Evolutionary conservation across 2,888 invertebrate species (phyloP), one percentile per base, ranked within the genome.

Genomic region (Coenonympha glycerion): DNA sequence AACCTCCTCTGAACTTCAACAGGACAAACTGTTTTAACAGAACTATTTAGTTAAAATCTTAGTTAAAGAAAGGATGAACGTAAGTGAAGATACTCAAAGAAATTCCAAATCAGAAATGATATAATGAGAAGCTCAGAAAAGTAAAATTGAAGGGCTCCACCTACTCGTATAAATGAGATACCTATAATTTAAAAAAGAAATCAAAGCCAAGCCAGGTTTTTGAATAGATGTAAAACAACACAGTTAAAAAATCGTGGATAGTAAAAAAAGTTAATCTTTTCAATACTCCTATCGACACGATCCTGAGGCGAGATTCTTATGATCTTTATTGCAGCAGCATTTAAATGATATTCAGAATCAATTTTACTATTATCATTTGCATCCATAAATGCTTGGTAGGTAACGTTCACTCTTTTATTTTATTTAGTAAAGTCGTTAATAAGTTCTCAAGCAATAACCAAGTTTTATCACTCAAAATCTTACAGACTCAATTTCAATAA

Each of bases 281-380:
- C 60, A 56, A 58, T 68, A 62, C 55, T 58, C 62, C 65, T 62
- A 61, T 64, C 64, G 64, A 62, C 64, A 66, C 64, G 66, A 47
- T 52, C 37, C 33, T 48, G 41, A 49, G 33, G 49, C 30, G 44
- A 41, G 54, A 51, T 40, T 51, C 33, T 33, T 39, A 40, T 39
- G n/a, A 21, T 13, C 4, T 24, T 39, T 39, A 39, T 15, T 24
- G 4, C 13, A 24, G 15, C 39, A n/a, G n/a, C n/a, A n/a, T n/a
- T 15, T 24, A 8, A 36, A 13, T 34, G 9, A 18, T 24, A 15
- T 15, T 39, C 13, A 39, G 39, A 39, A 13, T 37, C 3, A 24
- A 39, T 39, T 0, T 28, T 28, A 28, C 28, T n/a, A 26, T 9
- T 28, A n/a, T 28, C n/a, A n/a, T 9, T n/a, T 9, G n/a, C 11